Conservation (phyloP, 1,140 invertebrate genomes). For the Dendrolimus kikuchii region DNA sequence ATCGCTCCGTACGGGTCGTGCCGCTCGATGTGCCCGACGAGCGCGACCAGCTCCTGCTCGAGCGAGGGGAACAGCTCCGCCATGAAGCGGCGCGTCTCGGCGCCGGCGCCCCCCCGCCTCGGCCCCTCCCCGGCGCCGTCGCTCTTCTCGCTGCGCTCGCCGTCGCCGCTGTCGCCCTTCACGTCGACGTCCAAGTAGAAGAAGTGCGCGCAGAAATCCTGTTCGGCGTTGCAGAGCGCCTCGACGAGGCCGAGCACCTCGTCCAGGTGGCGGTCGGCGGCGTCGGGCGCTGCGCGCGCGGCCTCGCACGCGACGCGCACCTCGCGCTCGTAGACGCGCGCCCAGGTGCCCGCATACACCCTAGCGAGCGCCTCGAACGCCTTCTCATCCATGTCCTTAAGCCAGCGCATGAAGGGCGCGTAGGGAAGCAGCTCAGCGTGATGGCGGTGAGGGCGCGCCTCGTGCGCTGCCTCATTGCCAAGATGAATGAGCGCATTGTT, state of each 20-base stretch:
- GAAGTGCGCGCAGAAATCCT: too few species aligned
- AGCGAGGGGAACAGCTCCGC: conserved; percentile 88
- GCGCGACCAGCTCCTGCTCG: conserved; percentile 88
- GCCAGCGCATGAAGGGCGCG: conserved; percentile 92
- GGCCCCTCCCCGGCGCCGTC: too few species aligned
- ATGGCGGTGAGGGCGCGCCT: conserved; percentile 83
- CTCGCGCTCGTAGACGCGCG: conserved; percentile 39
- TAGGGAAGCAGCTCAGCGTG: conserved; percentile 90
- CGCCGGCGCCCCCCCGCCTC: too few species aligned
- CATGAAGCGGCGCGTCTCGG: conserved; percentile 90
- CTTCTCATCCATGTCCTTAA: conserved; percentile 87
- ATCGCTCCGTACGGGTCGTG: conserved; percentile 93
- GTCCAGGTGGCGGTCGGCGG: conserved; percentile 15
- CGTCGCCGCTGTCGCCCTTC: too few species aligned
- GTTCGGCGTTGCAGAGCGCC: conserved; percentile 93
- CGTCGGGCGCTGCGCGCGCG: conserved; percentile 23
- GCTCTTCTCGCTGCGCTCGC: too few species aligned
- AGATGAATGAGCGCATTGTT: conserved; percentile 96
- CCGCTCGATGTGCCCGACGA: conserved; percentile 89
- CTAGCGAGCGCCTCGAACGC: conserved; percentile 86
- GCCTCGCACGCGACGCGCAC: conserved; percentile 31
- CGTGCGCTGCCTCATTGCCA: conserved; percentile 66
- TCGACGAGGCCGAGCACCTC: conserved; percentile 89
- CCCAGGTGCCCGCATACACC: too few species aligned
- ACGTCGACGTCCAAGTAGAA: too few species aligned